phyloP scores from a whole-genome alignment of 2,797 vertebrate genomes.

The Syngnathus acus region DNA sequence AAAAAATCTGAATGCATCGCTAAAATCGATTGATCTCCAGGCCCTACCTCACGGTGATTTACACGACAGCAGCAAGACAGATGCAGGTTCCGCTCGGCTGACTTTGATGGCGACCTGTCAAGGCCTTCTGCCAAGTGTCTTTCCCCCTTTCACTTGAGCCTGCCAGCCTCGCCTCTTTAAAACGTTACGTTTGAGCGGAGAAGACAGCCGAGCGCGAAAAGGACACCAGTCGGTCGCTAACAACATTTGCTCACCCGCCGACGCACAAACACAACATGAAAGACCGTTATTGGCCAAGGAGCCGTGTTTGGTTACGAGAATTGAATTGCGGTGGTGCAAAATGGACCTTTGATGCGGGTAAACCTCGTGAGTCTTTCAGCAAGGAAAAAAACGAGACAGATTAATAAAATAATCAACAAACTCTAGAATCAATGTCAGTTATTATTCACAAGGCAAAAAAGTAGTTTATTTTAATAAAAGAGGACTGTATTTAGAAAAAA shows the following conservation, averaged over 20 bases:
- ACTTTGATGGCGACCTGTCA: neutral
- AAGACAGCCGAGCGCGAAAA: slow-evolving; percentile 1
- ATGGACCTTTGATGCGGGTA: neutral
- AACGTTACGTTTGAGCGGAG: neutral
- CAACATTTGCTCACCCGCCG: neutral
- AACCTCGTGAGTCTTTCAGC: neutral
- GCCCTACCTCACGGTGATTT: slow-evolving; percentile 4
- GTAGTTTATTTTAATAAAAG: too few species aligned
- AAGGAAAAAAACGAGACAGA: neutral
- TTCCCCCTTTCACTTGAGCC: slow-evolving; percentile 4
- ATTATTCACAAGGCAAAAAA: too few species aligned
- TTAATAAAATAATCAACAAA: neutral
- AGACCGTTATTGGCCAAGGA: neutral
- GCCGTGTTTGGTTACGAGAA: neutral
- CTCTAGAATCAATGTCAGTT: too few species aligned
- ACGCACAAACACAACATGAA: slow-evolving; percentile 2
- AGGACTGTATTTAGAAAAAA: too few species aligned
- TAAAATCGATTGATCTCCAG: neutral
- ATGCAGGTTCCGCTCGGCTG: neutral
- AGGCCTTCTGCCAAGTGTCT: slow-evolving; percentile 4
- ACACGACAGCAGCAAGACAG: neutral
- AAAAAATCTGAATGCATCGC: neutral
- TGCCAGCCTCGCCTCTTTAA: neutral
- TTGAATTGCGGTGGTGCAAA: neutral
- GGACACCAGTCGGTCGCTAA: neutral